phyloP scores from a whole-genome alignment of 1,140 invertebrate genomes.

The Nixonia krombeini region DNA sequence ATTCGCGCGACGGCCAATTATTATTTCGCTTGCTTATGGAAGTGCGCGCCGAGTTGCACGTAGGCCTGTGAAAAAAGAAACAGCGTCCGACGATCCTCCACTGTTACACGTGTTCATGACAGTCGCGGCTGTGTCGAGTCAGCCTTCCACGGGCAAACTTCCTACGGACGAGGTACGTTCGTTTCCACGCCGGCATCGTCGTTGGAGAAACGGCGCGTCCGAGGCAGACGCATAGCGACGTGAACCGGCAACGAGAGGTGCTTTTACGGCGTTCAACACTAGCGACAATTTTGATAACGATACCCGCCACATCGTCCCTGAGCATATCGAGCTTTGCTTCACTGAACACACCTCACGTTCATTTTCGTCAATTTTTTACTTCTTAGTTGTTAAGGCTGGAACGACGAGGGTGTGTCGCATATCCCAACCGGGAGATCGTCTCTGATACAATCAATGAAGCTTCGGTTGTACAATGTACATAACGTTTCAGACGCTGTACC shows the following conservation, averaged over 20 bases:
- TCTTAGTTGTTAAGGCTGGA: constrained; percentile 21
- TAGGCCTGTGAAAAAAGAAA: constrained; percentile 24
- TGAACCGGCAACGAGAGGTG: constrained; percentile 8
- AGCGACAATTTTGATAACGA: constrained; percentile 44
- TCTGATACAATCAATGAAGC: constrained; percentile 67
- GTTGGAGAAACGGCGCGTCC: constrained; percentile 11
- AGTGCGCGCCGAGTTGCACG: constrained; percentile 25
- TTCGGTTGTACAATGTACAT: constrained; percentile 66
- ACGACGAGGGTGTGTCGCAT: constrained; percentile 12
- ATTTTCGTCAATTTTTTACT: constrained; percentile 11
- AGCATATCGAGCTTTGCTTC: constrained; percentile 15
- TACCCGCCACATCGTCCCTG: constrained; percentile 16
- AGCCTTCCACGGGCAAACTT: no score
- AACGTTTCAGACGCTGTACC: constrained; percentile 29
- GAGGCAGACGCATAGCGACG: neutral
- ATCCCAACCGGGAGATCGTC: constrained; percentile 18
- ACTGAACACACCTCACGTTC: constrained; percentile 15
- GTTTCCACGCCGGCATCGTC: no score
- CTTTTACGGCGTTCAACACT: constrained; percentile 20
- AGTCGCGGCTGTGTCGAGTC: no score
- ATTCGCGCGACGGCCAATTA: constrained; percentile 20
- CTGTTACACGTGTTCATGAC: no score
- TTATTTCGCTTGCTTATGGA: constrained; percentile 25
- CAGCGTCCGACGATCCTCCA: constrained; percentile 14
- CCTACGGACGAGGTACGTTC: no score